A percentile compares a stretch with the other conserved stretches of the same genome.
phyloP scores from a whole-genome alignment of 2,888 invertebrate species.

The Drosophila neutralis region DNA sequence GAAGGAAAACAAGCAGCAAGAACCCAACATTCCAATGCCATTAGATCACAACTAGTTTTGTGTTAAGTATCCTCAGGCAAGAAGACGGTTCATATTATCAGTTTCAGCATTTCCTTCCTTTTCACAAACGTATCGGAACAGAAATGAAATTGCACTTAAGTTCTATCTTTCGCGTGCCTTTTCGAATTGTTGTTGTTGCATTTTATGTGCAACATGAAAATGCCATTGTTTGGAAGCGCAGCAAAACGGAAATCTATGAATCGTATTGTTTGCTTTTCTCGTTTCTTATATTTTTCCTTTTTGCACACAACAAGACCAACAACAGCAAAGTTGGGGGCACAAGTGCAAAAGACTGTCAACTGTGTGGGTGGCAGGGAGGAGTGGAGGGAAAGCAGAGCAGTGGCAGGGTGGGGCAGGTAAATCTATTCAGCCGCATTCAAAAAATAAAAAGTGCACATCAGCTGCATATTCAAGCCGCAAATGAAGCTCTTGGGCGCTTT shows the following conservation, averaged over 20 bases:
- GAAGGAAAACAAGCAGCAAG: background rate
- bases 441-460: constrained; percentile 59
- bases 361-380: constrained; percentile 12
- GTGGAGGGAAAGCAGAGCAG: background rate
- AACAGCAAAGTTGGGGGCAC: constrained; percentile 4
- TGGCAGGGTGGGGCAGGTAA: background rate
- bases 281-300: constrained; percentile 50
- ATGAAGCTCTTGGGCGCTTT: constrained; percentile 37
- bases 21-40: constrained; percentile 36
- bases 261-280: constrained; percentile 62
- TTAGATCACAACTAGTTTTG: constrained; percentile 44
- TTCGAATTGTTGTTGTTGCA: constrained; percentile 21
- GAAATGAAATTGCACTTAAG: constrained; percentile 73
- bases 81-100: constrained; percentile 18
- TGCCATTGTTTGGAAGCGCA: constrained; percentile 71
- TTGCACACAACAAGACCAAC: constrained; percentile 25
- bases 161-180: constrained; percentile 62
- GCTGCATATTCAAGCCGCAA: constrained; percentile 56
- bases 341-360: constrained; percentile 77
- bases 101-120: constrained; percentile 11
- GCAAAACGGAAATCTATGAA: constrained; percentile 76
- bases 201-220: constrained; percentile 77
- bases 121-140: constrained; percentile 50
- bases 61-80: constrained; percentile 38
- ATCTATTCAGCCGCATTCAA: constrained; percentile 31